These are phyloP conservation scores for Drosophila hamatofila DNA, from an alignment of 2,888 invertebrate genomes.

Conservation along the genomic window DNA sequence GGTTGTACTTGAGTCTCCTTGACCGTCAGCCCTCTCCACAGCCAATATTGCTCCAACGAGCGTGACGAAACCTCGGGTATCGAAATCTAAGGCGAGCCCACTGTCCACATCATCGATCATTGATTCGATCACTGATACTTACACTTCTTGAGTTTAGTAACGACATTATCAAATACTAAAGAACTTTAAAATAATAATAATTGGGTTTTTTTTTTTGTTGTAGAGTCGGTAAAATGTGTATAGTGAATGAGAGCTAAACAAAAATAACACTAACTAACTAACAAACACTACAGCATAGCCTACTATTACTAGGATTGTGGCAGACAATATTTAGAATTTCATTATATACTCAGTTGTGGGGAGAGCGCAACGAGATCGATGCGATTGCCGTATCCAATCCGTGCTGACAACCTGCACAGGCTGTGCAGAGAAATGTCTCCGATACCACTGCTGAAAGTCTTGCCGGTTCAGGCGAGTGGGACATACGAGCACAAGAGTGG, in stretches of 20 bases:
- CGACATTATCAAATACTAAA: not conserved
- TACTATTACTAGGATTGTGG: not conserved
- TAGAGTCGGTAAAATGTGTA: not conserved
- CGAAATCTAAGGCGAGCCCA: not conserved
- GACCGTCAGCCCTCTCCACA: not conserved
- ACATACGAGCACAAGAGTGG: conserved; percentile 36
- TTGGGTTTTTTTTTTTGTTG: not conserved
- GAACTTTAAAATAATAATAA: not conserved
- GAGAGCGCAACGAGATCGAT: conserved; percentile 17
- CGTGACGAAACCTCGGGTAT: not conserved
- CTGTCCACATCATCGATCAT: not conserved
- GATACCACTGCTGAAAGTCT: conserved; percentile 34
- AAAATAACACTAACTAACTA: not conserved
- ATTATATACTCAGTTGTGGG: conserved; percentile 17
- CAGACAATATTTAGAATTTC: conserved; percentile 6
- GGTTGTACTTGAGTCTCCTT: not conserved
- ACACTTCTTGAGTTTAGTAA: not conserved
- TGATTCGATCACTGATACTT: conserved; percentile 1
- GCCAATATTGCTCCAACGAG: no score
- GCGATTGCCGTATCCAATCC: conserved; percentile 51
- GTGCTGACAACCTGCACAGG: conserved; percentile 25
- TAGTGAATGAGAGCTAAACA: not conserved
- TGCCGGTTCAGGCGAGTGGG: not conserved
- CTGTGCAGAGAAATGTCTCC: not conserved
- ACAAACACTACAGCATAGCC: not conserved